These are phyloP conservation scores for Harlomillsia oculata DNA, from an alignment of 1,140 invertebrate genomes.

Conservation along the genomic window DNA sequence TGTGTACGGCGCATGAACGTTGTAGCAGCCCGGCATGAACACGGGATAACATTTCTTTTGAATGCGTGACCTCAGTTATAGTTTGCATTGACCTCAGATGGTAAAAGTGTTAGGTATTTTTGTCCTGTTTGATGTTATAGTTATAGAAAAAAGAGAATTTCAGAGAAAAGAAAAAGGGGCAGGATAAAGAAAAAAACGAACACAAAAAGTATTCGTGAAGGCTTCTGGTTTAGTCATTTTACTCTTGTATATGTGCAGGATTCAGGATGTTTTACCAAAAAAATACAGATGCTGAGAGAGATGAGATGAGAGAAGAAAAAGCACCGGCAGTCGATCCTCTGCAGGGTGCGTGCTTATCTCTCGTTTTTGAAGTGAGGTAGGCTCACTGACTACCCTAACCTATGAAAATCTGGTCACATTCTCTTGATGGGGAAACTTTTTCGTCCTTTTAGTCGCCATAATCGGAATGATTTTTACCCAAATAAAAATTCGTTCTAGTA, in stretches of 20 bases:
- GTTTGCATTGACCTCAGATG: background rate
- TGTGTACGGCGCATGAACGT: no score
- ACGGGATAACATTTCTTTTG: no score
- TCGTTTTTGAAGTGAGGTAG: slow-evolving; percentile 8
- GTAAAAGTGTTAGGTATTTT: slow-evolving; percentile 3
- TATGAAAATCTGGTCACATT: background rate
- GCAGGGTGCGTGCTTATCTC: background rate
- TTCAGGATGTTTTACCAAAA: slow-evolving; percentile 7
- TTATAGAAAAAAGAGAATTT: background rate
- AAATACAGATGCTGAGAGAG: slow-evolving; percentile 25
- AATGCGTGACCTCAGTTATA: no score
- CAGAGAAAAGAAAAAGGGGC: background rate
- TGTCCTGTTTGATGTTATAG: background rate
- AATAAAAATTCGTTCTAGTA: slow-evolving; percentile 36
- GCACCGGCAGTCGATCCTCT: background rate
- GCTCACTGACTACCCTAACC: background rate
- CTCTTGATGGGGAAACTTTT: background rate
- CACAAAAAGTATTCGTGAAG: background rate
- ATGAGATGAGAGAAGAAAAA: no score
- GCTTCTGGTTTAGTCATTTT: slow-evolving; percentile 7
- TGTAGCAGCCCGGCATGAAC: no score
- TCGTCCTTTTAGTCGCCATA: slow-evolving; percentile 16
- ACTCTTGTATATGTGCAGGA: no score
- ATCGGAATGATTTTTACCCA: slow-evolving; percentile 34
- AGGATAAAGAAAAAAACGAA: slow-evolving; percentile 1